Evolutionary conservation across 2,113 vertebrate species (phyloP), one percentile per base, ranked within the genome.

Genomic region (Thunnus thynnus): DNA sequence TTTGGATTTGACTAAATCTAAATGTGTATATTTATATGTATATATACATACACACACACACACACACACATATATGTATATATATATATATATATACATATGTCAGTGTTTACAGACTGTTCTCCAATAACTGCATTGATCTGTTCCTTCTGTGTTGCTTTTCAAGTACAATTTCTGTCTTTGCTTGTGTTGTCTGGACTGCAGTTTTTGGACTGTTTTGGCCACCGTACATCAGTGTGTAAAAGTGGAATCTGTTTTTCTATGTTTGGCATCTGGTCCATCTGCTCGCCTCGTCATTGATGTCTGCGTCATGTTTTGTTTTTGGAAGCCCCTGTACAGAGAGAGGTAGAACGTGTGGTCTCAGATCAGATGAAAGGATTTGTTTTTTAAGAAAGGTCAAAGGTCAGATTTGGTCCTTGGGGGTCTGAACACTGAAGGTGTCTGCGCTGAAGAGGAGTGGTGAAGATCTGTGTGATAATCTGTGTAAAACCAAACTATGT

Each of bases 291-390:
- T 64, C 20, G 2, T 55, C 41, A 30, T 41, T 30, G 36, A 64
- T 14, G 32, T 76, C 44, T 58, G 48, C 54, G 36, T 55, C 57
- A n/a, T 67, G 51, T 67, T 57, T 30, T 20, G 13, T 27, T 73
- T 85, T 80, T 92, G 87, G 92, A 94, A 93, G 91, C 91, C 82
- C 90, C 90, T 90, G 93, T 89, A 89, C 87, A 91, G 70, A 85
- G 65, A 89, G 94, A 95, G 94, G 94, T 95, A 95, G 94, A 93
- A 48, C 54, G 91, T 94, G 92, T 91, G 91, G 89, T 85, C 62
- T 88, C 79, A 82, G 83, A 82, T 80, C 66, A 12, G 61, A 78
- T 68, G 36, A 64, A 50, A 72, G 69, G 32, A 57, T 60, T 61
- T 67, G 30, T 5, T 47, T 82, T 71, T 46, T 13, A 67, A 54